A percentile compares a stretch with the other conserved stretches of the same genome.
These are phyloP conservation scores for Helicoverpa zea DNA, from an alignment of 1,140 invertebrate genomes.

Conservation along the genomic window DNA sequence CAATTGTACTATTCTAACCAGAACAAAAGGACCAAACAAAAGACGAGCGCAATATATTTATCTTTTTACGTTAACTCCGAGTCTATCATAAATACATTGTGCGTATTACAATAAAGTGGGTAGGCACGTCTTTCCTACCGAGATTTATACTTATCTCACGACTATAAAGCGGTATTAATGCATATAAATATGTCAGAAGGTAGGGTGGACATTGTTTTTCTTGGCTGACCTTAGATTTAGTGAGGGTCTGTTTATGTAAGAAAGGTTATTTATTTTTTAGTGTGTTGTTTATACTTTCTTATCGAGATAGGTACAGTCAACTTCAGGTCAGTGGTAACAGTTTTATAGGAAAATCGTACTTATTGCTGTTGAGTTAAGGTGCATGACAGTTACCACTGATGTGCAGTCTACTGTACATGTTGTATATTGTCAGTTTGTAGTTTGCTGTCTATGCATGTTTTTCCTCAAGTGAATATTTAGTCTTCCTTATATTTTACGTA, in stretches of 20 bases:
- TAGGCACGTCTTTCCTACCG: conserved; percentile 66
- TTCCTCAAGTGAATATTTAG: no score
- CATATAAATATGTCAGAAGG: conserved; percentile 81
- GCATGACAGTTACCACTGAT: no score
- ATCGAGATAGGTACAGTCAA: no score
- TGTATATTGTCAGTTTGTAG: no score
- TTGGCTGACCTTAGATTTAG: background rate
- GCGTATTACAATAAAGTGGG: conserved; percentile 76
- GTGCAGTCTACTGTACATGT: no score
- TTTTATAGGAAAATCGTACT: no score
- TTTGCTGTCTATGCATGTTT: no score
- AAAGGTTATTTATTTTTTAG: background rate
- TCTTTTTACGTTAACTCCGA: conserved; percentile 59
- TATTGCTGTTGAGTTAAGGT: no score
- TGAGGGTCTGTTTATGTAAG: background rate
- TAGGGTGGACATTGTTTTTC: conserved; percentile 58
- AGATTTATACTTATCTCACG: conserved; percentile 80
- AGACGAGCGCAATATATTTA: conserved; percentile 45
- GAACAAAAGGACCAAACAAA: conserved; percentile 40
- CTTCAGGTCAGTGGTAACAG: no score
- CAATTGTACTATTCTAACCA: no score
- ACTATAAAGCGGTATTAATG: conserved; percentile 81
- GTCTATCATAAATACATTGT: conserved; percentile 71
- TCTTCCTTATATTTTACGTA: no score
- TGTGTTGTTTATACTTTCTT: no score